Evolutionary conservation across 2,888 invertebrate genomes (phyloP), one percentile per base, ranked within the genome.

Genomic region (Nemurella pictetii): DNA sequence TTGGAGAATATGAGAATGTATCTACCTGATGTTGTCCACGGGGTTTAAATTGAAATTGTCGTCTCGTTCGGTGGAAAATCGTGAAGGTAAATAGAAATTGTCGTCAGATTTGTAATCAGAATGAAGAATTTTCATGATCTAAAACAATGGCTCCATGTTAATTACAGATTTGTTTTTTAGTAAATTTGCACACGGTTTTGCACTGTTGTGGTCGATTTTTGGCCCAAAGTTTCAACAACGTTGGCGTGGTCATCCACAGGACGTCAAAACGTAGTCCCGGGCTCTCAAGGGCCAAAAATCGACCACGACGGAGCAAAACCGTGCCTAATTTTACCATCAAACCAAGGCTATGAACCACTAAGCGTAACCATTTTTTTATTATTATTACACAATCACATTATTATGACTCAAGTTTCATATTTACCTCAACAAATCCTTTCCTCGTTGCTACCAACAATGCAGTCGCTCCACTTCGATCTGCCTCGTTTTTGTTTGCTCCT

Each of bases 381-480:
- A 9, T 5, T 5, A 75, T 75, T 25, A 75, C 5, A 9, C 26
- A 75, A 75, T 27, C 25, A 9, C 55, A 36, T 75, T 75, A 2
- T 5, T 28, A 12, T 27, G n/a, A 75, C n/a, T 2, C 26, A 75
- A 2, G 26, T 9, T 27, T n/a, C 0, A 75, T 75, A 5, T 75
- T 5, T 80, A 87, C 86, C 84, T 87, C 87, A 9, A 85, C 75
- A 12, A 84, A 84, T 32, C 85, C 86, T 86, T 87, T 87, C n/a
- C 85, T 85, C 15, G 83, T 83, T 29, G 86, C 86, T 36, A 87
- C 83, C 29, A 87, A 86, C 30, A 86, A 32, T 7, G 85, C 87
- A 28, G 87, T 86, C 28, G 85, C 85, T 82, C 87, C 84, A 77
- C 87, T 73, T 74, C 86, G 55, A 83, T 87, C 86, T 29, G 80